Evolutionary conservation across 2,797 vertebrate genomes (phyloP), one percentile per base, ranked within the genome.

Genomic region (Urosaurus nigricauda): DNA sequence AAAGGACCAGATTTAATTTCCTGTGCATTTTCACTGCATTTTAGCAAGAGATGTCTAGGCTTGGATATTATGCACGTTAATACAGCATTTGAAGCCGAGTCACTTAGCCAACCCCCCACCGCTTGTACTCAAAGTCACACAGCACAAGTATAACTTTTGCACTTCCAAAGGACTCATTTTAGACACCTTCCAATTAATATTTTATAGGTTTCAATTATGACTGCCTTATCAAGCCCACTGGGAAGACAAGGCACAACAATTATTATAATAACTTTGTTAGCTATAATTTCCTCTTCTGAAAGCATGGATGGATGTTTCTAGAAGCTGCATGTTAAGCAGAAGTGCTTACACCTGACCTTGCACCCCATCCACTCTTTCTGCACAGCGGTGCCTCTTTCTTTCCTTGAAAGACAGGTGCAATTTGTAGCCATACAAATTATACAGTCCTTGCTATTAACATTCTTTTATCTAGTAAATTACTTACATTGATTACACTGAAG

Each of bases 211-310:
- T 94, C 86, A 88, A 90, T 96, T 93, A 86, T 90, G 94, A 92
- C 91, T 77, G 93, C 92, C 89, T 94, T 91, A 93, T 93, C 90
- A 91, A 94, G 88, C 81, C 87, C 89, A 78, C 88, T 35, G 89
- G 88, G 47, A 88, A 94, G 89, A 93, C 37, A 91, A 95, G 94
- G 94, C 93, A 90, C 86, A 93, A 94, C 95, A 96, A 96, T 97
- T 96, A 97, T 94, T 93, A 92, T 96, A 96, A 97, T 95, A 96
- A 95, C 94, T 95, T 96, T 95, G 95, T 96, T 95, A 91, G 90
- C 92, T 96, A 93, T 96, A 96, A 97, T 97, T 96, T 96, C 88
- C 93, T 79, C 93, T 93, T 93, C 93, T 97, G 95, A 96, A 96
- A 97, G 94, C 92, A 94, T 70, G 63, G 60, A 92, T 92, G 78